Conservation (phyloP, 2,888 invertebrate genomes). For the Yponomeuta malinellus region DNA sequence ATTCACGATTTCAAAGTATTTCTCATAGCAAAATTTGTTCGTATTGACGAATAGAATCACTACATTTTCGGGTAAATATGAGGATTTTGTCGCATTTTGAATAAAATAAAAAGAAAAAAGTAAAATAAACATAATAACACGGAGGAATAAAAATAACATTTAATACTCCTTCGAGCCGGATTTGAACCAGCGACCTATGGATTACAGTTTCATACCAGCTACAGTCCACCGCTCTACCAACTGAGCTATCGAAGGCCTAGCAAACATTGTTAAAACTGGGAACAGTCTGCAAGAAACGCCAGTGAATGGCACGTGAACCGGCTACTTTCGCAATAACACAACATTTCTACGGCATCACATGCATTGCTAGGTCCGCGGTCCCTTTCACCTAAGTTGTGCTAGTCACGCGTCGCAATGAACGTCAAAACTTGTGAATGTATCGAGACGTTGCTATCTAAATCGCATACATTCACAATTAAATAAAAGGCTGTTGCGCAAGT, state of each 20-base stretch:
- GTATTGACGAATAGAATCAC: no score
- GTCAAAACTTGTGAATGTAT: background rate
- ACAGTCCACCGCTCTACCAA: constrained; percentile 76
- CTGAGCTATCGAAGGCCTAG: constrained; percentile 72
- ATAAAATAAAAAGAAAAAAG: no score
- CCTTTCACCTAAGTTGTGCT: background rate
- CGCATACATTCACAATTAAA: background rate
- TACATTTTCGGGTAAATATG: background rate
- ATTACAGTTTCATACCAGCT: constrained; percentile 23
- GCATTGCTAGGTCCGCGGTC: constrained; percentile 15
- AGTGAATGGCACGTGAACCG: constrained; percentile 21
- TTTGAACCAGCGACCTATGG: constrained; percentile 69
- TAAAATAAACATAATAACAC: background rate
- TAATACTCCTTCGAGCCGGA: constrained; percentile 73
- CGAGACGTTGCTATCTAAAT: background rate
- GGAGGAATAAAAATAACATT: background rate
- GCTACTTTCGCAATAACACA: constrained; percentile 23
- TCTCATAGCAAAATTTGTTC: no score
- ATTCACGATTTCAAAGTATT: no score
- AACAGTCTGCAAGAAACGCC: background rate
- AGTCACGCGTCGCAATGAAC: background rate
- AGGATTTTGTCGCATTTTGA: background rate
- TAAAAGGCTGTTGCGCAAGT: background rate
- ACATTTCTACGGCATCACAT: constrained; percentile 17
- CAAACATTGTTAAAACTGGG: background rate